Conservation (phyloP, 1,140 invertebrate species). For the Galleria mellonella region DNA sequence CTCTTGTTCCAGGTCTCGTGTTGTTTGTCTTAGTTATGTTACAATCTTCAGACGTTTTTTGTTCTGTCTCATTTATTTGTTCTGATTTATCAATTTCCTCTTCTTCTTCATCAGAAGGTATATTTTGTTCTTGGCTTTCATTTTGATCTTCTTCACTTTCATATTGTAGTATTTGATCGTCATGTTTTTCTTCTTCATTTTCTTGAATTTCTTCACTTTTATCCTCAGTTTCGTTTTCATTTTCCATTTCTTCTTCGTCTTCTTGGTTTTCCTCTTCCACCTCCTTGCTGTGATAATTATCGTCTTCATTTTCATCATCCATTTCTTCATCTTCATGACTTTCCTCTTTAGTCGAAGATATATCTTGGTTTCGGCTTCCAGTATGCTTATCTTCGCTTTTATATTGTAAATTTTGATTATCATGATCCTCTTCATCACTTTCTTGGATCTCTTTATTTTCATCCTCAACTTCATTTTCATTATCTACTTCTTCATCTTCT, state of each 20-base stretch:
- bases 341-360: constrained; percentile 6
- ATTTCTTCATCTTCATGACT: constrained; percentile 6
- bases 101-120: constrained; percentile 1
- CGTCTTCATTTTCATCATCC: neutral
- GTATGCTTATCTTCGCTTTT: constrained; percentile 9
- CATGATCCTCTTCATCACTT: constrained; percentile 4
- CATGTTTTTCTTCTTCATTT: constrained; percentile 3
- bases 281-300: neutral
- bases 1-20: constrained; percentile 13
- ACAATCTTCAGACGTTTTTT: constrained; percentile 17
- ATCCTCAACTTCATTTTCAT: constrained; percentile 1
- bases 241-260: neutral
- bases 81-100: constrained; percentile 8
- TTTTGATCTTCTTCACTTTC: constrained; percentile 8
- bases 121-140: constrained; percentile 2
- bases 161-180: neutral
- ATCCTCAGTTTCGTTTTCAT: constrained; percentile 1
- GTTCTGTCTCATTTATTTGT: constrained; percentile 6
- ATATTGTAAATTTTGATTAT: too few relatives aligned
- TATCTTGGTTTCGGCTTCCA: too few relatives aligned
- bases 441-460: neutral
- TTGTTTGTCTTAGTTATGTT: constrained; percentile 24
- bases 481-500: neutral
- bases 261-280: neutral
- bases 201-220: neutral